Base-by-base conservation (phyloP, 2,888 invertebrate genomes). In the Corythucha ciliata region DNA sequence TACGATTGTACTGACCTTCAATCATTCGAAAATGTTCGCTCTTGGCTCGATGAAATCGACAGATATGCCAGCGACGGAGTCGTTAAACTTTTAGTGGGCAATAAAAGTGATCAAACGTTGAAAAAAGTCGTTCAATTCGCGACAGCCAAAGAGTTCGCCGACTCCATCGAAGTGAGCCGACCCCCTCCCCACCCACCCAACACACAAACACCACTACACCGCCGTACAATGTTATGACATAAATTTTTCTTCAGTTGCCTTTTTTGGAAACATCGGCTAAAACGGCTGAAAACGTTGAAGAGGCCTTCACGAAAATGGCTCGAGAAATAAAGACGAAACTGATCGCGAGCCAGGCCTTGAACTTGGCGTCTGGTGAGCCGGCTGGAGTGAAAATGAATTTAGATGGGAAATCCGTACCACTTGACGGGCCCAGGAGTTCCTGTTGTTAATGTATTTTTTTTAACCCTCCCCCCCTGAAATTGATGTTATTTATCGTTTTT, bases 231-330 rank as follows among this genome's bases (percentile, higher is more conserved):
- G n/a, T n/a, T n/a, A n/a, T n/a, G n/a, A n/a, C n/a, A n/a, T n/a
- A n/a, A n/a, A n/a, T n/a, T n/a, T n/a, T n/a, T n/a, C n/a, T n/a
- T n/a, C n/a, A n/a, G n/a, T n/a, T 56, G 10, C 53, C 49, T n/a
- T 50, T 53, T 25, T 18, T 56, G 32, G 56, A 56, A 26, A 53
- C 56, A 7, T 56, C 56, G 14, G 56, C 56, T 10, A 56, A 56
- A 44, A 44, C 39, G 21, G 48, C 46, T 22, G 29, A 26, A 16
- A 53, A 56, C 41, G 56, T 56, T 12, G 56, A 56, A 27, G 41
- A 56, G 16, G 49, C 56, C 18, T 56, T 56, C 25, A n/a, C 46
- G n/a, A 41, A 25, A 24, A 56, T 56, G 56, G 56, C 53, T 1
- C 20, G 16, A 2, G 53, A 53, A 34, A 56, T 56, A 37, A 56